These are phyloP conservation scores for Protaetia brevitarsis DNA, from an alignment of 1,140 invertebrate genomes.

Conservation along the genomic window DNA sequence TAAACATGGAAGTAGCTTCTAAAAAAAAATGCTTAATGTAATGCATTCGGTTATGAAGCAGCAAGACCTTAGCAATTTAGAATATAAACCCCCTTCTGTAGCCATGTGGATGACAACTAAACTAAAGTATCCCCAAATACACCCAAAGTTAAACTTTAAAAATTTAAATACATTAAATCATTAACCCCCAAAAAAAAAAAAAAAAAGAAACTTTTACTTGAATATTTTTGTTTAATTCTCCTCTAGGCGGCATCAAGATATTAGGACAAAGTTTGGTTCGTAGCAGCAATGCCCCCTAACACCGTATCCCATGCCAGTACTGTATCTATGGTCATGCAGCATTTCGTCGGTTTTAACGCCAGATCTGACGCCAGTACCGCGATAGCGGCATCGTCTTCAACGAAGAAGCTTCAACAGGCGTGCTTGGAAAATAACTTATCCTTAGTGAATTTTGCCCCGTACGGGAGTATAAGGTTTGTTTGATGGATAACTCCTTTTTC, in stretches of 20 bases:
- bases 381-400: constrained; percentile 53
- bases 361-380: constrained; percentile 49
- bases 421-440: constrained; percentile 59
- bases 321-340: constrained; percentile 61
- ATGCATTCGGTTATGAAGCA: no score
- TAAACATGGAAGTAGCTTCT: no score
- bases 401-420: constrained; percentile 57
- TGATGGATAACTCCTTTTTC: background rate
- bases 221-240: constrained; percentile 10
- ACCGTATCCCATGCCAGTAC: constrained; percentile 50
- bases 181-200: no score
- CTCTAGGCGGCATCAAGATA: constrained; percentile 57
- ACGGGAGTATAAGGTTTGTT: constrained; percentile 59
- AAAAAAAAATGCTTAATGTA: no score
- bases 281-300: constrained; percentile 52
- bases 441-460: constrained; percentile 83
- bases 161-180: no score
- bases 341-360: constrained; percentile 54
- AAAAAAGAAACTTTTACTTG: background rate
- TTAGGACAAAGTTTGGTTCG: constrained; percentile 60
- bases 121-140: no score
- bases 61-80: no score
- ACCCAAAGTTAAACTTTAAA: no score
- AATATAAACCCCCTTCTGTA: no score
- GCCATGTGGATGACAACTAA: no score